Evolutionary conservation across 2,888 invertebrate species (phyloP).

Genomic region (Agrochola macilenta): DNA sequence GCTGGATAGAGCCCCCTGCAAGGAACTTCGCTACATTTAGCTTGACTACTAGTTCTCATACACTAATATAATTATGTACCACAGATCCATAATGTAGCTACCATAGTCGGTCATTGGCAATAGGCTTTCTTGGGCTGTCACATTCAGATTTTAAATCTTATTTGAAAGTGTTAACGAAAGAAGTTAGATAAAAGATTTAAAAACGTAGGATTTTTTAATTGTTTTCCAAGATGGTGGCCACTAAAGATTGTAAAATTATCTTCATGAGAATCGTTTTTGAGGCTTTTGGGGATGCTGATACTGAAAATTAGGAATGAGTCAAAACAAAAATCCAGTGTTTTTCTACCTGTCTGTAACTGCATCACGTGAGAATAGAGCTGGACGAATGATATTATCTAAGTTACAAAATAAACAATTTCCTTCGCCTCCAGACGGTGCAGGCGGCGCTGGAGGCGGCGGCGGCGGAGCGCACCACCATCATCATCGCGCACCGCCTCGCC

Average conservation of each 20-base stretch:
- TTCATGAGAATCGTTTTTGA: no score
- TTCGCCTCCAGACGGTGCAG: conserved; percentile 92
- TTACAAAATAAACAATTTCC: background rate
- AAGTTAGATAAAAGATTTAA: background rate
- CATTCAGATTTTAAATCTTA: background rate
- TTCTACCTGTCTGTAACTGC: background rate
- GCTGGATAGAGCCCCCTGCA: background rate
- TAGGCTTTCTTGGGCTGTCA: background rate
- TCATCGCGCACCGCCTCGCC: conserved; percentile 96
- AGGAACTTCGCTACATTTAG: background rate
- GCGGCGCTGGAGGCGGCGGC: conserved; percentile 95
- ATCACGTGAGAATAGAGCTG: background rate
- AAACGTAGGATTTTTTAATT: background rate
- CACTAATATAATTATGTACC: background rate
- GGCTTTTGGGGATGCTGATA: background rate
- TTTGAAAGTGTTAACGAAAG: background rate
- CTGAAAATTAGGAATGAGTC: no score
- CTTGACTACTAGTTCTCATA: background rate
- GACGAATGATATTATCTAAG: background rate
- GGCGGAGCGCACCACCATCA: conserved; percentile 94
- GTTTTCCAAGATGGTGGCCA: background rate
- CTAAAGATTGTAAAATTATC: no score
- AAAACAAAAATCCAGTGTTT: background rate
- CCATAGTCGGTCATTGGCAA: background rate
- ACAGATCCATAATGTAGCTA: background rate